Evolutionary conservation across 2,113 vertebrate genomes (phyloP), one percentile per base, ranked within the genome.

Genomic region (Pseudorectes ferrugineus): DNA sequence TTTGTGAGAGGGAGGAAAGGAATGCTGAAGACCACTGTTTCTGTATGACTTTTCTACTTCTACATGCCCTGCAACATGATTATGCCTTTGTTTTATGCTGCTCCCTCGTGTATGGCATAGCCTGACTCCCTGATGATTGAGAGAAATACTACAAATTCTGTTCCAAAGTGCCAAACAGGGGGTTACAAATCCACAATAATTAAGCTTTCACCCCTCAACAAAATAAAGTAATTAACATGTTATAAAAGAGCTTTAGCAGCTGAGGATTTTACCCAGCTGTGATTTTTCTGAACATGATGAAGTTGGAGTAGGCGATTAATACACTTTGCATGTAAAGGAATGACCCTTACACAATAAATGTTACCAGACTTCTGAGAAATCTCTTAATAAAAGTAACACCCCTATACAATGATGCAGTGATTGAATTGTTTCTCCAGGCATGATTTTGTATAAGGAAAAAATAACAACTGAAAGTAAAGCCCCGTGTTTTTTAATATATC

Each of bases 211-310:
- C 57, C 76, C 66, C 58, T 84, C 70, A 63, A 74, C 61, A 63
- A 95, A 94, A 54, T 35, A 67, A 91, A 75, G 72, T 71, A 92
- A 96, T 91, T 93, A 96, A 57, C 73, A 63, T 92, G 43, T 92
- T 91, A 74, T 18, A 74, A 62, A 67, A 81, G 59, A 87, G 83
- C 17, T 86, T 80, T 88, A 91, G 70, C 65, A 91, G 83, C 61
- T 74, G 55, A 93, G 52, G 43, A 22, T 43, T 91, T 95, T 87
- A 80, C 61, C 52, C 57, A 82, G 61, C 84, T 95, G 80, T 91
- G 83, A 81, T 74, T 93, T 82, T 87, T 72, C 84, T 87, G 43
- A 92, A 18, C 48, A 11, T 3, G 25, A 35, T 40, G 79, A 59
- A 87, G 61, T 20, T 85, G 46, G 65, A 74, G 36, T 48, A 88